Percentiles rank a stretch among this genome's conserved stretches.
Evolutionary conservation across 2,888 invertebrate species (phyloP).

Genomic region (Pharmacophagus antenor): DNA sequence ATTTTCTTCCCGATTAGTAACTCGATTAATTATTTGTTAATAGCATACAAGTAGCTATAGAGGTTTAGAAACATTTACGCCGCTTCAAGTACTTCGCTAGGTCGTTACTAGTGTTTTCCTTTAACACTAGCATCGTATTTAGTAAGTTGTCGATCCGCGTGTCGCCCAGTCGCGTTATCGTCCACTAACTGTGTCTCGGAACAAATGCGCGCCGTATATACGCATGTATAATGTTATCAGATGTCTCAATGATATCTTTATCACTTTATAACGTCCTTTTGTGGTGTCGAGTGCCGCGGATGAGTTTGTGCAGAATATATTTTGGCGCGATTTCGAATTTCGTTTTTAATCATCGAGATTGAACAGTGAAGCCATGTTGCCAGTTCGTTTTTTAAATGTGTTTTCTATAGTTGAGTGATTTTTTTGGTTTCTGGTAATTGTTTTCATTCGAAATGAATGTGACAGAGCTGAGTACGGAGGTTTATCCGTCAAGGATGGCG

Average conservation of each 20-base stretch:
- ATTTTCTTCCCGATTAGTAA: background rate
- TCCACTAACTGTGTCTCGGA: constrained; percentile 1
- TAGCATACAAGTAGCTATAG: background rate
- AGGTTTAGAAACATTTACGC: constrained; percentile 15
- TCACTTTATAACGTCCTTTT: constrained; percentile 18
- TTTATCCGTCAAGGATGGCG: constrained; percentile 12
- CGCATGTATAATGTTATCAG: constrained; percentile 19
- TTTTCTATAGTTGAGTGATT: background rate
- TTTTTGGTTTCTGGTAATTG: constrained; percentile 1
- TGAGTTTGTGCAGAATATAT: constrained; percentile 18
- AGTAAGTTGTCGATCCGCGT: constrained; percentile 19
- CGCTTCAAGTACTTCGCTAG: background rate
- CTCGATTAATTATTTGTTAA: background rate
- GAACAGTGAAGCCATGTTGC: constrained; percentile 9
- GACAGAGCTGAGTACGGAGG: constrained; percentile 16
- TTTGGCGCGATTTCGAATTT: constrained; percentile 25
- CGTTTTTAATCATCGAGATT: constrained; percentile 12
- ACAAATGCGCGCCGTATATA: constrained; percentile 5
- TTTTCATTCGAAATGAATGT: constrained; percentile 24
- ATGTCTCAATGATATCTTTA: constrained; percentile 19
- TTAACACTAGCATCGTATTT: constrained; percentile 10
- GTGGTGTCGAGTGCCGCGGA: constrained; percentile 8
- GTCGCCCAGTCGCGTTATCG: constrained; percentile 25
- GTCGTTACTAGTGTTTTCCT: constrained; percentile 17
- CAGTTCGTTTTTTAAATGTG: constrained; percentile 3